Percentiles rank a stretch among this genome's conserved stretches.
These are phyloP conservation scores for Latrodectus geometricus DNA, from an alignment of 1,140 invertebrate genomes.

Conservation along the genomic window DNA sequence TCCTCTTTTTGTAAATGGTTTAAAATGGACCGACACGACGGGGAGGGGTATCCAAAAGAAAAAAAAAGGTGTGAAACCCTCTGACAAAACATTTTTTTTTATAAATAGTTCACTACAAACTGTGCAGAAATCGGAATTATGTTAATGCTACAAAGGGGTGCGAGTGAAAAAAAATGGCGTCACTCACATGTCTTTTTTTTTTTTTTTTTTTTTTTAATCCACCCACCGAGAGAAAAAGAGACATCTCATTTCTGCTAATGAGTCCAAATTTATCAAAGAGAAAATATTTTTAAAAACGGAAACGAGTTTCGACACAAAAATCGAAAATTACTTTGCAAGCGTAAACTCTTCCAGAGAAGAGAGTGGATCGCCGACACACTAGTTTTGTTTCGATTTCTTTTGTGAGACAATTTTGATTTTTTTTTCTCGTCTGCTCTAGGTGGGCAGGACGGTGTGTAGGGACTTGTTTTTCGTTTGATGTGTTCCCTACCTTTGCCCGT, in stretches of 20 bases:
- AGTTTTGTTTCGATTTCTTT: constrained; percentile 35
- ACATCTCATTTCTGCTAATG: constrained; percentile 58
- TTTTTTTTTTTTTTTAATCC: constrained; percentile 12
- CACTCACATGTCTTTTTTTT: background rate
- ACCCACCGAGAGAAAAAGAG: constrained; percentile 11
- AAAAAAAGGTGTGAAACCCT: background rate
- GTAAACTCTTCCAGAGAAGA: background rate
- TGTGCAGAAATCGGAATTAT: constrained; percentile 53
- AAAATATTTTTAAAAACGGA: constrained; percentile 47
- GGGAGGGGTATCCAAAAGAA: constrained; percentile 5
- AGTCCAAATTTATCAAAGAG: constrained; percentile 59
- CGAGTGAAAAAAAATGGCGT: background rate
- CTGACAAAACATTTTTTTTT: background rate
- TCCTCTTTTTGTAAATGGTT: constrained; percentile 44
- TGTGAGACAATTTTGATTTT: background rate
- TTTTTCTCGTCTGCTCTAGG: background rate
- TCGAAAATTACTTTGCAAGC: constrained; percentile 33
- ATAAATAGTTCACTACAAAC: background rate
- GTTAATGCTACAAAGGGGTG: constrained; percentile 38
- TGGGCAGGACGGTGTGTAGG: background rate
- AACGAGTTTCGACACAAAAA: constrained; percentile 10
- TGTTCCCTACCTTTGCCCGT: background rate
- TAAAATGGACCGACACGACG: constrained; percentile 38
- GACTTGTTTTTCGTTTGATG: constrained; percentile 12
- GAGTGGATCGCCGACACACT: background rate